Base-by-base conservation (phyloP, 2,888 invertebrate genomes). In the Xestia ashworthii region DNA sequence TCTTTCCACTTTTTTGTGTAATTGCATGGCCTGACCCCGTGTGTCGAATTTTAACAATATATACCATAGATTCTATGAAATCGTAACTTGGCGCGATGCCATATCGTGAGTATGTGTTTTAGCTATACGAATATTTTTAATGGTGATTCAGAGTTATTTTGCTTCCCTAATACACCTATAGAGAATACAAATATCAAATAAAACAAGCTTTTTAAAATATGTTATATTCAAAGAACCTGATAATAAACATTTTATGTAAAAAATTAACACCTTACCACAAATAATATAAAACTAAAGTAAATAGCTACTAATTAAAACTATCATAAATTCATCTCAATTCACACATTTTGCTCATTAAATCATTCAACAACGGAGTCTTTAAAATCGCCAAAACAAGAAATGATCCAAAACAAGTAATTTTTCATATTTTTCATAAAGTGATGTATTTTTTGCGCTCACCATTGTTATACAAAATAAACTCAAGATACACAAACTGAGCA, bases 201-300 rank as follows among this genome's bases (percentile, higher is more conserved):
- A 83, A 83, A 83, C 76, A 74, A 53, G 9, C 25, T 1, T n/a
- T 70, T 64, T 14, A 80, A 81, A 76, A 83, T 82, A 85, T 78
- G 90, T 89, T 93, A 92, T 91, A 91, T 91, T 92, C 91, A 91
- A 93, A 84, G 92, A 93, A 94, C 91, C 95, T 94, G 95, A 94
- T 90, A 93, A 88, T 87, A 81, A 78, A 78, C 48, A 71, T 44
- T 65, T 77, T 62, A 82, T 93, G 94, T 94, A 92, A 94, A 86
- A 91, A 89, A 87, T 90, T 92, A 92, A 50, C 19, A 8, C 3
- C 50, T 19, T 50, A 71, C 93, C 90, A 92, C 87, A 82, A 76
- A 82, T 85, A 90, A 32, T 91, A 93, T 83, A 93, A 95, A 95
- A 94, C 92, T 93, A 93, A 73, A 92, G 94, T 95, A 95, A 91